Evolutionary conservation across 2,113 vertebrate genomes (phyloP).

Genomic region (Alexandromys fortis): DNA sequence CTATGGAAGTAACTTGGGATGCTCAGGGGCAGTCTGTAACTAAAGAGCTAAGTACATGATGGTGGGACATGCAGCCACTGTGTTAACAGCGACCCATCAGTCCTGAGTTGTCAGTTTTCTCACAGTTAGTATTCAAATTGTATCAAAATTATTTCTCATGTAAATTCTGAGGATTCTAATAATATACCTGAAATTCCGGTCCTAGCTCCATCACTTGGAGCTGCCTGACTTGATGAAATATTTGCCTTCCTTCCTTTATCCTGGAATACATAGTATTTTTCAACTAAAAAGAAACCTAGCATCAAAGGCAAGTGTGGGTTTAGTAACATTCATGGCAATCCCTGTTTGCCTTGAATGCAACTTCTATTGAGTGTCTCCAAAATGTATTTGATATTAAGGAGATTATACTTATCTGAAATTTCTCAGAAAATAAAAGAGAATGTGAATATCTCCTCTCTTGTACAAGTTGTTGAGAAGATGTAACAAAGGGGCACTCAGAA

Average conservation of each 20-base stretch:
- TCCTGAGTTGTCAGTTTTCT: neutral
- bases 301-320: slow-evolving; percentile 35
- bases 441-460: neutral
- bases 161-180: neutral
- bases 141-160: slow-evolving; percentile 18
- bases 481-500: slow-evolving; percentile 2
- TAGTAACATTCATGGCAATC: slow-evolving; percentile 30
- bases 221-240: neutral
- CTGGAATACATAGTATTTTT: slow-evolving; percentile 20
- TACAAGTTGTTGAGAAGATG: neutral
- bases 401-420: neutral
- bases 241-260: slow-evolving; percentile 36
- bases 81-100: neutral
- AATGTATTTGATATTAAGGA: neutral
- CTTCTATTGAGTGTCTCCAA: slow-evolving; percentile 49
- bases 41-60: neutral
- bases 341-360: slow-evolving; percentile 27
- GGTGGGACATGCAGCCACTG: neutral
- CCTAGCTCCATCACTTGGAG: neutral
- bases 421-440: neutral
- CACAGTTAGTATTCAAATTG: neutral
- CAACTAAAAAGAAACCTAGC: neutral
- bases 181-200: neutral
- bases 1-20: neutral
- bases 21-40: neutral